Percentiles rank a stretch among this genome's conserved stretches.
Evolutionary conservation across 2,113 vertebrate genomes (phyloP).

Genomic region (Psophia crepitans): DNA sequence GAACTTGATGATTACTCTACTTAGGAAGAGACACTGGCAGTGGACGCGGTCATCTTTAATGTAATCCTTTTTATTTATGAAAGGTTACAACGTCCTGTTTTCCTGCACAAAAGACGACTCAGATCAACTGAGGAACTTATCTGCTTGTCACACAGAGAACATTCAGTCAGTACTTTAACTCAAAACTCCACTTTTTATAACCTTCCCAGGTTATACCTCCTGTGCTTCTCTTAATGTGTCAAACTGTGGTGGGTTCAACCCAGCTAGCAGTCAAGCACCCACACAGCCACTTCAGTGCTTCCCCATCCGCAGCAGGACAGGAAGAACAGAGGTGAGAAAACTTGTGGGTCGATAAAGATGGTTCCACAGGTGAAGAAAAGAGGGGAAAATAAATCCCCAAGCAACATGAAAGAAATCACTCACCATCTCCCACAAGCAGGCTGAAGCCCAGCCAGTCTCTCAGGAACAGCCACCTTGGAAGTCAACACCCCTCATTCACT

Average conservation of each 20-base stretch:
- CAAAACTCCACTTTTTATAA: neutral
- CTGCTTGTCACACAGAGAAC: neutral
- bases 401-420: neutral
- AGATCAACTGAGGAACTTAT: neutral
- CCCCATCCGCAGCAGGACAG: rapidly evolving
- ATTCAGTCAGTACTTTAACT: neutral
- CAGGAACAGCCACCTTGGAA: neutral
- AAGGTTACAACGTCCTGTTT: neutral
- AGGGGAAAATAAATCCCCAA: neutral
- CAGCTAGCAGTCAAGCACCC: neutral
- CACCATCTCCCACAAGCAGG: neutral
- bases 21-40: neutral
- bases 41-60: neutral
- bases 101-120: neutral
- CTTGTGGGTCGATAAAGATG: neutral
- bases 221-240: neutral
- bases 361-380: neutral
- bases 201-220: neutral
- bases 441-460: neutral
- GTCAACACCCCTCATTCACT: neutral
- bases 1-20: neutral
- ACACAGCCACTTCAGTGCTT: neutral
- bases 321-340: neutral
- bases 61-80: neutral
- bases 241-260: neutral